Evolutionary conservation across 2,888 invertebrate genomes (phyloP), one percentile per base, ranked within the genome.

Genomic region (Orthosia gothica): DNA sequence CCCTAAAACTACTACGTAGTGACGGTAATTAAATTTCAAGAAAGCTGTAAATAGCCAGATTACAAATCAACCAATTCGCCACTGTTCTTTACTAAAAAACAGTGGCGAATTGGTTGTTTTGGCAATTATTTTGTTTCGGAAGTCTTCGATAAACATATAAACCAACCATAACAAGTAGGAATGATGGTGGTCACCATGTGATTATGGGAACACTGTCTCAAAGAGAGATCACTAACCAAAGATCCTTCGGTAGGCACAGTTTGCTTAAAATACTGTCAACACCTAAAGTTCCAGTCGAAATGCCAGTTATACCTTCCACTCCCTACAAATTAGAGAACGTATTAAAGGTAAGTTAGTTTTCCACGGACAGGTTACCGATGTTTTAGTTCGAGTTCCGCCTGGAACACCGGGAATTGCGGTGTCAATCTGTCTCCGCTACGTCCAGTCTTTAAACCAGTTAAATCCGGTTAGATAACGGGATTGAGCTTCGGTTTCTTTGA

Each of bases 361-460:
- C 55, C 62, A 69, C 78, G 26, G 70, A 74, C 74, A 74, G 70
- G 54, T 70, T 82, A 70, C 74, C 65, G 71, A 70, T 79, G 72
- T 59, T 70, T 70, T 20, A 75, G 71, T 72, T 78, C 67, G 70
- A 73, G 69, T 79, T 74, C 59, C 79, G 67, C 66, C 65, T 57
- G 67, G 54, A 79, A 68, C 70, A 70, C 79, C 70, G 79, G 83
- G 83, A 79, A 82, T 82, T 82, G 83, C 55, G 82, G 82, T 82
- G 82, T 82, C 82, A 82, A 82, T 82, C 82, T 70, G 79, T 82
- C 82, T 79, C 75, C 69, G 83, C 71, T 70, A 54, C 69, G 59
- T 79, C 75, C 83, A 82, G 83, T 70, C 69, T 82, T 79, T 82
- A 82, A 82, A 74, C 79, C 61, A 55, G 79, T 75, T 82, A 82